Conservation (phyloP, 2,113 vertebrate genomes). For the Emydura subglobosa region DNA sequence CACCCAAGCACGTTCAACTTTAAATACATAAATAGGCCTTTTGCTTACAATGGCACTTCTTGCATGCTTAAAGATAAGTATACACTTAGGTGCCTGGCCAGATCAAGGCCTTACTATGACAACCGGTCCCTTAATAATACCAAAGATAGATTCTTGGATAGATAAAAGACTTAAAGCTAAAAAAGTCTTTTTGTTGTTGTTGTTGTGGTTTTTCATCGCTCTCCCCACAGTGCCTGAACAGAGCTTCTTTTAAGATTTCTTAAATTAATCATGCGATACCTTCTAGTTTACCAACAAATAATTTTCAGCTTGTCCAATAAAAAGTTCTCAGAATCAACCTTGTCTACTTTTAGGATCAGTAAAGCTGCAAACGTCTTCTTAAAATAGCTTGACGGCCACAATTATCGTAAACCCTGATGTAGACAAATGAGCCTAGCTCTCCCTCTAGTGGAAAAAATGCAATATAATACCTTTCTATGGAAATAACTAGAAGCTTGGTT, state of each 20-base stretch:
- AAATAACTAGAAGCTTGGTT: accelerated
- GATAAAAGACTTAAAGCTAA: not conserved
- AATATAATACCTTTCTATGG: not conserved
- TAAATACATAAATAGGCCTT: accelerated
- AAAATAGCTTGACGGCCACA: not conserved
- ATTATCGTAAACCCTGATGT: no score
- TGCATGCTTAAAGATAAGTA: not conserved
- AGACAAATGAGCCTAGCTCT: constrained; percentile 16
- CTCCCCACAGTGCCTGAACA: not conserved
- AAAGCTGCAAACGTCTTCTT: constrained; percentile 14
- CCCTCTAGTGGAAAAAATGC: constrained; percentile 65
- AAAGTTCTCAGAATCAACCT: constrained; percentile 38
- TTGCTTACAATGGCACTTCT: accelerated
- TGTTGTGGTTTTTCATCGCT: not conserved
- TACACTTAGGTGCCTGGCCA: accelerated
- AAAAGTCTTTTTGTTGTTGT: not conserved
- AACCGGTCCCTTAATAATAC: not conserved
- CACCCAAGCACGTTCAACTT: not conserved
- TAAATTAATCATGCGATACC: not conserved
- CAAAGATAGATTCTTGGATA: not conserved
- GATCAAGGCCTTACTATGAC: not conserved
- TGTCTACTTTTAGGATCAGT: constrained; percentile 25
- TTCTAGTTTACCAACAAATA: constrained; percentile 49
- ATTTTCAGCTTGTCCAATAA: constrained; percentile 30
- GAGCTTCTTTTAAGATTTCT: not conserved